Evolutionary conservation across 2,888 invertebrate species (phyloP).

Genomic region (Hyposoter dolosus): DNA sequence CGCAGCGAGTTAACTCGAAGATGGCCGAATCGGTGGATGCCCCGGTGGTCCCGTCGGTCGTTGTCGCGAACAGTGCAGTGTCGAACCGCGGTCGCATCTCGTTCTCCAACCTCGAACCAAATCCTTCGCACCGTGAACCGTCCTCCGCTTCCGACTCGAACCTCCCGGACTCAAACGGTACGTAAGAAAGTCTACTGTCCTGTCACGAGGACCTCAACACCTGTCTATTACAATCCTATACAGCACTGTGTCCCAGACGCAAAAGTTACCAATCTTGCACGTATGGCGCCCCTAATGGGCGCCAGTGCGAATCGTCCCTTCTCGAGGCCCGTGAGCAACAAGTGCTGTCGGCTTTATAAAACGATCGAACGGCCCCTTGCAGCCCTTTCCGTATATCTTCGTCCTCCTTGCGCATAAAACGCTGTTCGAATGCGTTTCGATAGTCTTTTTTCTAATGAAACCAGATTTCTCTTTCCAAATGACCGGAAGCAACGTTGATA

Average conservation of each 20-base stretch:
- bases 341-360: slow-evolving; percentile 72
- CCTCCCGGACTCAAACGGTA: slow-evolving; percentile 74
- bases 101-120: slow-evolving; percentile 38
- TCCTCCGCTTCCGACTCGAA: slow-evolving; percentile 58
- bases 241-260: background rate
- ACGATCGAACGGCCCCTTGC: too few species aligned
- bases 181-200: slow-evolving; percentile 70
- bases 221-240: slow-evolving; percentile 11
- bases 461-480: background rate
- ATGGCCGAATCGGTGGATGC: slow-evolving; percentile 81
- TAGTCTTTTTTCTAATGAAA: background rate
- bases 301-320: slow-evolving; percentile 73
- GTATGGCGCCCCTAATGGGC: slow-evolving; percentile 64
- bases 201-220: slow-evolving; percentile 19
- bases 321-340: slow-evolving; percentile 78
- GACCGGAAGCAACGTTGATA: background rate
- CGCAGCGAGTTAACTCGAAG: slow-evolving; percentile 79
- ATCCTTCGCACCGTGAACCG: slow-evolving; percentile 40
- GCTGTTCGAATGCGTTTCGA: background rate
- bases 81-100: slow-evolving; percentile 52
- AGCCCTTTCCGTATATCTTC: background rate
- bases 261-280: background rate
- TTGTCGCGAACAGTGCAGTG: slow-evolving; percentile 73
- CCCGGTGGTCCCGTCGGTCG: slow-evolving; percentile 76
- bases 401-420: background rate